A percentile compares a stretch with the other conserved stretches of the same genome.
These are phyloP conservation scores for Eupithecia tripunctaria DNA, from an alignment of 2,888 invertebrate genomes.

Conservation along the genomic window DNA sequence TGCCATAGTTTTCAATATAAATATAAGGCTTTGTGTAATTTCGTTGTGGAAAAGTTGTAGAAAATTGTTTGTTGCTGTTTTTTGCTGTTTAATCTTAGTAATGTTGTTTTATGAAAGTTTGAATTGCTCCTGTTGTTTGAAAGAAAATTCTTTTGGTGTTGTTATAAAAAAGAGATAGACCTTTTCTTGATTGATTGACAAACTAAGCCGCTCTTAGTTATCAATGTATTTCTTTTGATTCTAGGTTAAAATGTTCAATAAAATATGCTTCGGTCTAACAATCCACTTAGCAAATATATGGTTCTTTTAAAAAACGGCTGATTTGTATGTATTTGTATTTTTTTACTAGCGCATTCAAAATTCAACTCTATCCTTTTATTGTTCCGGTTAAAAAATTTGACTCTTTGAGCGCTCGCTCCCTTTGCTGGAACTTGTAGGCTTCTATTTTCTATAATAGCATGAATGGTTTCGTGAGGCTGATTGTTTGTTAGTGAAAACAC, in stretches of 20 bases:
- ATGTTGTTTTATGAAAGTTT: conserved; percentile 15
- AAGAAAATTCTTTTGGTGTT: background rate
- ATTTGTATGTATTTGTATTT: too few relatives aligned
- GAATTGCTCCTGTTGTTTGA: background rate
- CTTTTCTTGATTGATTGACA: background rate
- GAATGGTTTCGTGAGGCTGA: conserved; percentile 41
- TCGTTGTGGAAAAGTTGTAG: conserved; percentile 16
- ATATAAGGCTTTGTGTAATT: conserved; percentile 37
- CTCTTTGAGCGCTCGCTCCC: conserved; percentile 40
- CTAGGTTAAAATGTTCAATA: background rate
- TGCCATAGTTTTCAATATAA: conserved; percentile 56
- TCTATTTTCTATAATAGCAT: conserved; percentile 41
- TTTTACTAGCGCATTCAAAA: background rate
- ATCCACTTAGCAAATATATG: background rate
- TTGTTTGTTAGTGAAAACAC: conserved; percentile 30
- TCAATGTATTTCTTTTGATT: background rate
- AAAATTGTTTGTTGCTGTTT: conserved; percentile 17
- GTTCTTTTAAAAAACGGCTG: background rate
- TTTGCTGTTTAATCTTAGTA: conserved; percentile 16
- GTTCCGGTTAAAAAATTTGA: conserved; percentile 29
- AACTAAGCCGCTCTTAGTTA: background rate
- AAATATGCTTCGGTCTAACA: background rate
- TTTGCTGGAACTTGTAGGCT: conserved; percentile 41
- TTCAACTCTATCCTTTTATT: conserved; percentile 9
- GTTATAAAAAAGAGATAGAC: background rate